Base-by-base conservation (phyloP, 1,140 invertebrate species). In the Rhynchophorus ferrugineus region DNA sequence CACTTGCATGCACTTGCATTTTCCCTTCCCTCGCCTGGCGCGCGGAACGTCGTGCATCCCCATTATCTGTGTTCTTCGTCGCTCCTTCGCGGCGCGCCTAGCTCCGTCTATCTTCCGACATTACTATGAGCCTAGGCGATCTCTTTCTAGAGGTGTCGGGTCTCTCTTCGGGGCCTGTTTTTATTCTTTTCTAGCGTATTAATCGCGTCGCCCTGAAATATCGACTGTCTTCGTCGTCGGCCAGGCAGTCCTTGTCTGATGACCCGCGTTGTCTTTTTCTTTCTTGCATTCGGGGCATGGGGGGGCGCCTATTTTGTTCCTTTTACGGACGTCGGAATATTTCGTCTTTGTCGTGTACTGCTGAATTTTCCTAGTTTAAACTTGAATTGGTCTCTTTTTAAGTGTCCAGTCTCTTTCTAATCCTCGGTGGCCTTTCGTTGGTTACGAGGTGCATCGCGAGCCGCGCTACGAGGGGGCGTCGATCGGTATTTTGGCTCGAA, bases 1-100 rank as follows among this genome's bases (percentile, higher is more conserved):
- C 67, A 64, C 61, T 66, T 65, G 61, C 56, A 68, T 67, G 66
- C 65, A 67, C 65, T 67, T 67, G 65, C 65, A 67, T 65, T 67
- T 64, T 61, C 65, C 65, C 63, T 64, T 58, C 58, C 59, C 60
- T 51, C 52, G 54, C 60, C 49, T 52, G 54, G 58, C 50, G 50
- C 51, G 54, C 56, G 54, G 60, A 62, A 50, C 63, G 57, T 24
- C 54, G 63, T 62, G 59, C 61, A 64, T 64, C 61, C 61, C 61
- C 57, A 59, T 59, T 56, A 56, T 61, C 56, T 59, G 44, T 57
- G 56, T 36, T 61, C 61, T 59, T 59, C 39, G 44, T 60, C 58
- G 46, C 60, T 55, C 58, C 44, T 57, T 54, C 41, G 54, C 17
- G 38, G 39, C 14, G 33, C 14, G 51, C 50, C 33, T 55, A 39